Conservation (phyloP, 2,797 vertebrate genomes). For the Pseudochirops cupreus region DNA sequence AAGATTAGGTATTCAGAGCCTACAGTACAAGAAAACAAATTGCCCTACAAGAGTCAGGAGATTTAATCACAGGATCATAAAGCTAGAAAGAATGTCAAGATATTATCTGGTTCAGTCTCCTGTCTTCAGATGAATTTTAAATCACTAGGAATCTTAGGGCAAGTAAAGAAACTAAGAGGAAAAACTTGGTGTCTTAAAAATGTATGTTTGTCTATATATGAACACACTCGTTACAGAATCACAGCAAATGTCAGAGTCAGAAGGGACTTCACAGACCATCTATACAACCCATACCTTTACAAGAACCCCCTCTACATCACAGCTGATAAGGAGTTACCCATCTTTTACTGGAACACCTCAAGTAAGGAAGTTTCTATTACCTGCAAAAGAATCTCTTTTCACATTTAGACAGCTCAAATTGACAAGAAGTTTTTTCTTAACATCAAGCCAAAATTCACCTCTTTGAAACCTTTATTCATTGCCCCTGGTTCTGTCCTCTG, state of each 20-base stretch:
- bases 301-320: neutral
- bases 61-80: neutral
- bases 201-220: neutral
- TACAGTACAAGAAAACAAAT: constrained; percentile 30
- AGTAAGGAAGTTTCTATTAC: neutral
- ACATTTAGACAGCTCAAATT: neutral
- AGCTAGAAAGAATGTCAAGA: constrained; percentile 11
- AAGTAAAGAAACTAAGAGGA: constrained; percentile 25
- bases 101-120: neutral
- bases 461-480: neutral
- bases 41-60: neutral
- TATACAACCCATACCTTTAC: neutral
- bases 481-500: neutral
- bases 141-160: constrained; percentile 36
- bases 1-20: neutral
- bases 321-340: neutral
- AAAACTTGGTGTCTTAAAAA: constrained; percentile 5
- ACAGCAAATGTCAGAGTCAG: constrained; percentile 22
- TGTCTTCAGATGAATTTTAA: constrained; percentile 25
- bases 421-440: neutral
- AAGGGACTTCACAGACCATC: neutral
- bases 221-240: neutral
- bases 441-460: neutral
- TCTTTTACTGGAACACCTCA: neutral
- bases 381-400: neutral